Evolutionary conservation across 2,797 vertebrate genomes (phyloP), one percentile per base, ranked within the genome.

Genomic region (Hippocampus kuda): DNA sequence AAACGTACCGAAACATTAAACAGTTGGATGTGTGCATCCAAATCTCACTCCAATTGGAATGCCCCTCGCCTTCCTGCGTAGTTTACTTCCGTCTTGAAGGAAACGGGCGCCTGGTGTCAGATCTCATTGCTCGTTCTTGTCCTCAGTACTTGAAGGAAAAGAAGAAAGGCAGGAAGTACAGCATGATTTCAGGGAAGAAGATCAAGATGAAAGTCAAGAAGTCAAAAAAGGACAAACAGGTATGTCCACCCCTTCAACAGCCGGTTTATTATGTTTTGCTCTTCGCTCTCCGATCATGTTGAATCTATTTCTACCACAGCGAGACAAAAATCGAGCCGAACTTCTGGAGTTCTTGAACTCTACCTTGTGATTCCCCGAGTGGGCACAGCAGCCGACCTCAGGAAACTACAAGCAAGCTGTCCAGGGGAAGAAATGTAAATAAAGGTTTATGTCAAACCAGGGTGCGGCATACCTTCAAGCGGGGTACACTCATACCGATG

Each of bases 141-240:
- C 82, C 82, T 48, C 77, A 97, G 95, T 96, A 92, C 81, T 90
- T 97, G 68, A 96, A 95, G 76, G 93, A 94, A 70, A 91, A 89
- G 79, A 92, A 93, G 86, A 95, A 92, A 75, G 93, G 68, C 5
- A 62, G 94, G 68, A 95, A 93, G 80, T 95, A 94, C 89, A 97
- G 95, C 79, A 95, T 95, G 95, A 95, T 97, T 84, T 94, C 95
- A 46, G 95, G 95, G 81, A 95, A 94, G 87, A 96, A 94, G 86
- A 97, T 97, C 64, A 95, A 96, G 85, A 94, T 97, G 95, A 96
- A 93, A 85, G 92, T 97, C 74, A 97, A 96, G 86, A 97, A 97
- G 80, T 93, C 93, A 68, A 96, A 94, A 85, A 92, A 93, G 78
- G 95, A 96, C 84, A 95, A 96, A 84, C 93, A 95, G 93, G 94